Conservation (phyloP, 2,888 invertebrate species). For the Nephrocerus scutellatus region DNA sequence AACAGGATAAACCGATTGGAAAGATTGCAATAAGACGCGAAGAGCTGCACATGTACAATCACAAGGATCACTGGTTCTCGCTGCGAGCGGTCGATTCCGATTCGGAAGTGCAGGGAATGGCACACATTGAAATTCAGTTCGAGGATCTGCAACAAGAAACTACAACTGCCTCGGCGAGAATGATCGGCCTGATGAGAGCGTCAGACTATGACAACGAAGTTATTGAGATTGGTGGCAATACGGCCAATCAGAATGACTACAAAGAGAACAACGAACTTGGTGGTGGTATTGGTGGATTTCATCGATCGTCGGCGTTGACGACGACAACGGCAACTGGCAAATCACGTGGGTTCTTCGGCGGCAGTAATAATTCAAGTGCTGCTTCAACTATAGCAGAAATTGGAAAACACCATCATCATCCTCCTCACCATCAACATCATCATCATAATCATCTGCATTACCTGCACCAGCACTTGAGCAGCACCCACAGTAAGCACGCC, state of each 20-base stretch:
- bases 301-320: neutral
- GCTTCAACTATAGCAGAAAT: slow-evolving; percentile 29
- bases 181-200: slow-evolving; percentile 27
- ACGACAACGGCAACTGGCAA: slow-evolving; percentile 17
- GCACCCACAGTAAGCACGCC: slow-evolving; percentile 28
- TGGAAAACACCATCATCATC: slow-evolving; percentile 28
- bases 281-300: slow-evolving; percentile 1
- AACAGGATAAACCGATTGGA: slow-evolving; percentile 63
- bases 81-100: slow-evolving; percentile 79
- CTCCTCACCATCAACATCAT: slow-evolving; percentile 5
- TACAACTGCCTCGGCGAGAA: too few species aligned
- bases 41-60: slow-evolving; percentile 78
- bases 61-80: slow-evolving; percentile 90
- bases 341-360: slow-evolving; percentile 30
- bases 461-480: neutral
- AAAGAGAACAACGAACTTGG: slow-evolving; percentile 43
- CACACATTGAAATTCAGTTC: slow-evolving; percentile 67
- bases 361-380: slow-evolving; percentile 22
- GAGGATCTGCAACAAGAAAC: slow-evolving; percentile 31
- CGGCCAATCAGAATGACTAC: slow-evolving; percentile 41
- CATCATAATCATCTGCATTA: neutral
- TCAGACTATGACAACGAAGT: slow-evolving; percentile 14
- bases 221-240: slow-evolving; percentile 23
- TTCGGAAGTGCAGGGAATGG: slow-evolving; percentile 87
- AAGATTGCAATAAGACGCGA: slow-evolving; percentile 84